Evolutionary conservation across 1,140 invertebrate genomes (phyloP).

Genomic region (Sinella curviseta): DNA sequence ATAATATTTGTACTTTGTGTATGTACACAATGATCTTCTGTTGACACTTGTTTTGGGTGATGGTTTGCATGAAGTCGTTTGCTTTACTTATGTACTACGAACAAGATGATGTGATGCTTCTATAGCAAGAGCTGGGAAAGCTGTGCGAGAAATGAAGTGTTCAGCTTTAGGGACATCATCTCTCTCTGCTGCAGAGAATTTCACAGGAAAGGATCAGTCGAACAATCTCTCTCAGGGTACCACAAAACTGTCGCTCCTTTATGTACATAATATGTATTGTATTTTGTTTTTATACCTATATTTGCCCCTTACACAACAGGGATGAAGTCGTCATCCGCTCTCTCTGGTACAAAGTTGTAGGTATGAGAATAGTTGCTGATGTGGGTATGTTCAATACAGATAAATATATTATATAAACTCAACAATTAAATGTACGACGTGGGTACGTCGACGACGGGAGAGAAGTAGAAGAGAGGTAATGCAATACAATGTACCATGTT

Average conservation of each 20-base stretch:
- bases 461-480: no score
- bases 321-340: background rate
- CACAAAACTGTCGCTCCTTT: background rate
- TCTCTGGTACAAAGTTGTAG: no score
- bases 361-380: no score
- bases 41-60: constrained; percentile 23
- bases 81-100: background rate
- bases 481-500: no score
- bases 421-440: no score
- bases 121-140: background rate
- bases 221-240: background rate
- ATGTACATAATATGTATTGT: background rate
- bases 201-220: no score
- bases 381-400: no score
- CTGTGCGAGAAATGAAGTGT: background rate
- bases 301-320: background rate
- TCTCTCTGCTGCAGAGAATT: no score
- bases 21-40: constrained; percentile 8
- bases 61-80: background rate
- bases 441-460: no score
- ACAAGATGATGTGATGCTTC: background rate
- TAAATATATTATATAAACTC: no score
- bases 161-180: background rate
- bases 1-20: constrained; percentile 15
- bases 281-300: background rate